A percentile compares a stretch with the other conserved stretches of the same genome.
Conservation (phyloP, 2,797 vertebrate genomes). For the Zalophus californianus region DNA sequence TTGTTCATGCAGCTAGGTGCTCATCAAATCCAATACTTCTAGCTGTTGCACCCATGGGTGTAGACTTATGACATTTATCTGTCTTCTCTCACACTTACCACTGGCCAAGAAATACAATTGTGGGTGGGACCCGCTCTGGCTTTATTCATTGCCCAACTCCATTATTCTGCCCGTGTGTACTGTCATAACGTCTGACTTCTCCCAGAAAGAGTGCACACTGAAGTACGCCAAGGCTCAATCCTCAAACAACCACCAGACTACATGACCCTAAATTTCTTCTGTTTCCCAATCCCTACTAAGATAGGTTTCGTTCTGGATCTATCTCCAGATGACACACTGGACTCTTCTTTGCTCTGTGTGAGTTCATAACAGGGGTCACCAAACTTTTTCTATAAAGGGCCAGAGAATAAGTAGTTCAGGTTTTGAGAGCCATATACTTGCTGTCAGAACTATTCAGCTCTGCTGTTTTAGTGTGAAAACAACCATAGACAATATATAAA, state of each 20-base stretch:
- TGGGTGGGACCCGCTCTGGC: not conserved
- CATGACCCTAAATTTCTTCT: not conserved
- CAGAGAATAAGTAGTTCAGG: constrained; percentile 34
- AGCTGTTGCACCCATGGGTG: not conserved
- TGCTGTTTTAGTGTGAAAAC: not conserved
- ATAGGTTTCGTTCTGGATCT: not conserved
- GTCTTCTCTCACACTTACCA: not conserved
- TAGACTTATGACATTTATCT: not conserved
- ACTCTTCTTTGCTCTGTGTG: not conserved
- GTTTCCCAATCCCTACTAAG: not conserved
- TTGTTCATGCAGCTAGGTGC: not conserved
- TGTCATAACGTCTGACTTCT: not conserved
- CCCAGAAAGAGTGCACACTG: not conserved
- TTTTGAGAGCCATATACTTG: not conserved
- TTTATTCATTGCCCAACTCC: not conserved
- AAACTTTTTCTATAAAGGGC: not conserved
- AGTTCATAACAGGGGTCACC: not conserved
- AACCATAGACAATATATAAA: not conserved
- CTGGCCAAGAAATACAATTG: not conserved
- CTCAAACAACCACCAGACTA: not conserved
- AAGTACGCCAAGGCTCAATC: not conserved
- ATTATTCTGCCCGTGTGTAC: not conserved
- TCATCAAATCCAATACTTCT: not conserved
- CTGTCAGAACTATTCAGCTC: not conserved
- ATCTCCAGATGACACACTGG: not conserved